Percentiles rank a stretch among this genome's conserved stretches.
phyloP scores from a whole-genome alignment of 2,797 vertebrate genomes.

The Danio kyathit region DNA sequence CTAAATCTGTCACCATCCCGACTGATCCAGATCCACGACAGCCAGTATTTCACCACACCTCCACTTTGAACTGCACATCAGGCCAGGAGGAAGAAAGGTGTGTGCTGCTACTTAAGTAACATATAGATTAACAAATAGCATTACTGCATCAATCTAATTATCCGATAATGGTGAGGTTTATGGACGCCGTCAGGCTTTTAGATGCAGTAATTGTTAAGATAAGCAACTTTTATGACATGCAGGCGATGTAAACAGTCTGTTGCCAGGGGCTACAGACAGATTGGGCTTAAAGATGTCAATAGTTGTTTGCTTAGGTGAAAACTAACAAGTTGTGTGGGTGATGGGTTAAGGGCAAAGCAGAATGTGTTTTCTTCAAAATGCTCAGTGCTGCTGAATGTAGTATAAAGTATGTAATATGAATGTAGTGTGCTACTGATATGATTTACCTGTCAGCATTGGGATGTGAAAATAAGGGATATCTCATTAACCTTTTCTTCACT shows the following conservation, averaged over 20 bases:
- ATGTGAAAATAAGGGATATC: too few relatives aligned
- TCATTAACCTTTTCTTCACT: too few relatives aligned
- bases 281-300: slow-evolving; percentile 34
- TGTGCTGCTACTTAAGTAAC: slow-evolving; percentile 5
- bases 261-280: slow-evolving; percentile 49
- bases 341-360: slow-evolving; percentile 11
- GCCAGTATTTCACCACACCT: slow-evolving; percentile 27
- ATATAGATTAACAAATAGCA: background rate
- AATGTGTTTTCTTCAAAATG: background rate
- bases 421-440: background rate
- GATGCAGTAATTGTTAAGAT: slow-evolving; percentile 45
- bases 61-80: slow-evolving; percentile 18
- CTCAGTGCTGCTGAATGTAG: background rate
- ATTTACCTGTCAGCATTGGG: background rate
- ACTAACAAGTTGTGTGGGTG: slow-evolving; percentile 34
- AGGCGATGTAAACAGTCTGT: slow-evolving; percentile 51
- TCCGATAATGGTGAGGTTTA: slow-evolving; percentile 13
- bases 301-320: slow-evolving; percentile 32
- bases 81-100: slow-evolving; percentile 22
- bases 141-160: slow-evolving; percentile 5
- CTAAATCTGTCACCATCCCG: slow-evolving; percentile 37
- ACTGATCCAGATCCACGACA: slow-evolving; percentile 39
- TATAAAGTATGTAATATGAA: too few relatives aligned
- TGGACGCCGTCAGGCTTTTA: background rate
- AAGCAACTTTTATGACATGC: slow-evolving; percentile 47